Evolutionary conservation across 2,113 vertebrate genomes (phyloP).

Genomic region (Sphaerodactylus townsendi): DNA sequence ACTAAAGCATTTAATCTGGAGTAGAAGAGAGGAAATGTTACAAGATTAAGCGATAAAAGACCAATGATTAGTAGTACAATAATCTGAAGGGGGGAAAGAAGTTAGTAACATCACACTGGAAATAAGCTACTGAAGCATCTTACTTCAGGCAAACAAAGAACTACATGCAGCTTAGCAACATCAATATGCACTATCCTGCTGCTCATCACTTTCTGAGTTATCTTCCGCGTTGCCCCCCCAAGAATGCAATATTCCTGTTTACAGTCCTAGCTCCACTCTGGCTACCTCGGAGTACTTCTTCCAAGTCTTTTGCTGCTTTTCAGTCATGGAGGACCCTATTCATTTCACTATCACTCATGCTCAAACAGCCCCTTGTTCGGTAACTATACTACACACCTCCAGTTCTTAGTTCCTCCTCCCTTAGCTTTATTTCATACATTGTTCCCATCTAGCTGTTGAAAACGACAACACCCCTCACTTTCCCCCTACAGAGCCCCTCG

Average conservation of each 20-base stretch:
- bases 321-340: not conserved
- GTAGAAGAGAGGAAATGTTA: not conserved
- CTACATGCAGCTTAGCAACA: not conserved
- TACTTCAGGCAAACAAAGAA: conserved; percentile 21
- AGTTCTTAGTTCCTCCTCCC: not conserved
- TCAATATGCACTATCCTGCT: conserved; percentile 21
- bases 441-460: not conserved
- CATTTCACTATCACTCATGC: not conserved
- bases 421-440: not conserved
- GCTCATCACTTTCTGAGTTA: conserved; percentile 30
- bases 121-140: not conserved
- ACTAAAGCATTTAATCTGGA: not conserved
- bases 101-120: not conserved
- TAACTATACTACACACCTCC: not conserved
- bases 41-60: not conserved
- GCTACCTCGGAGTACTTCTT: not conserved
- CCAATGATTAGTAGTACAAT: not conserved
- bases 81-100: not conserved
- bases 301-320: not conserved
- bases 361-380: not conserved
- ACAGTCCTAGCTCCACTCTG: not conserved
- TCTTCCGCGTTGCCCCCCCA: not conserved
- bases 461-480: not conserved
- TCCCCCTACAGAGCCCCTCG: not conserved
- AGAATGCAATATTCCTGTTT: not conserved